Evolutionary conservation across 2,888 invertebrate genomes (phyloP).

Genomic region (Apodemia hepburni): DNA sequence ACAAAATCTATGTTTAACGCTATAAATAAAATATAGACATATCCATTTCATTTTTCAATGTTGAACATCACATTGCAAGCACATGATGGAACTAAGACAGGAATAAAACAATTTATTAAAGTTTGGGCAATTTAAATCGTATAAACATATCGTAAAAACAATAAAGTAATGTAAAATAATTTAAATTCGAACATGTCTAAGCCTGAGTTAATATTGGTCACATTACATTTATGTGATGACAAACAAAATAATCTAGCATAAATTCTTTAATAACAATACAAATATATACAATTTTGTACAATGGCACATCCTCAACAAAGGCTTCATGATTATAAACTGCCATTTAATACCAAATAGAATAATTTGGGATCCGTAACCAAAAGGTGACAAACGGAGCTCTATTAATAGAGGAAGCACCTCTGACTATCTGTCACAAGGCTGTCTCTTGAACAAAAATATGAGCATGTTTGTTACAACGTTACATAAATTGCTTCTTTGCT

Average conservation of each 20-base stretch:
- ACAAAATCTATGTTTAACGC: constrained; percentile 1
- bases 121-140: neutral
- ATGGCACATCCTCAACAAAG: constrained; percentile 5
- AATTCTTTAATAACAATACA: constrained; percentile 1
- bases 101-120: neutral
- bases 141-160: neutral
- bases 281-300: constrained; percentile 15
- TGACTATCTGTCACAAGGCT: no score
- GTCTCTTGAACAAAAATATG: no score
- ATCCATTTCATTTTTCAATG: neutral
- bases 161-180: neutral
- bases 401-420: no score
- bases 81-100: neutral
- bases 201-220: neutral
- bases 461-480: no score
- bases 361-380: neutral
- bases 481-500: no score
- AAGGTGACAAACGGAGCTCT: no score
- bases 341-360: neutral
- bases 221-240: neutral
- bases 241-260: neutral
- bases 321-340: neutral
- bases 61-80: neutral
- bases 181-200: neutral
- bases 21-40: neutral